Evolutionary conservation across 2,797 vertebrate species (phyloP).

Genomic region (Clarias laeviceps): DNA sequence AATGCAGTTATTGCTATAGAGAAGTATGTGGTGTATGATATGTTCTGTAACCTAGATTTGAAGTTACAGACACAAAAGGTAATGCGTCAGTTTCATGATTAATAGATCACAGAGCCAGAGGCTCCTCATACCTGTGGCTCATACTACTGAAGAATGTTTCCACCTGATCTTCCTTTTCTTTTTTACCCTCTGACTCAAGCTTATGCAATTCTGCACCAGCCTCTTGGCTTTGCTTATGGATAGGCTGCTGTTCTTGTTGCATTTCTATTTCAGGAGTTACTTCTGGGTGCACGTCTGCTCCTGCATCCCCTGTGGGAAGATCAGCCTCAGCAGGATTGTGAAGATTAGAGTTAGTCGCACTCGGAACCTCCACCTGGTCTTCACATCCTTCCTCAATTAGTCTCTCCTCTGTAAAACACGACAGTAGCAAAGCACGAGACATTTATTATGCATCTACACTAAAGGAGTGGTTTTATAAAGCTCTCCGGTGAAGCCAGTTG

Average conservation of each 20-base stretch:
- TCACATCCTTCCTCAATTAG: slow-evolving; percentile 32
- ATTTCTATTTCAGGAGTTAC: slow-evolving; percentile 58
- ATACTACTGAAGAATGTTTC: slow-evolving; percentile 98
- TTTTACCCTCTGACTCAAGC: slow-evolving; percentile 46
- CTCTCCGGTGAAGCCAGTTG: not conserved
- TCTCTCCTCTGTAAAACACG: slow-evolving; percentile 34
- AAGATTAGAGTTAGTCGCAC: slow-evolving; percentile 49
- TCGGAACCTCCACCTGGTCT: slow-evolving; percentile 55
- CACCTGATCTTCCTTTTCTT: slow-evolving; percentile 65
- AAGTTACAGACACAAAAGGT: not conserved
- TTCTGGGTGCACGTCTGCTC: slow-evolving; percentile 36
- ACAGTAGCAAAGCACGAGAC: not conserved
- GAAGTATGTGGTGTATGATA: not conserved
- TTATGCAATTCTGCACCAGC: slow-evolving; percentile 51
- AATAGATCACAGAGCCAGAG: slow-evolving; percentile 42
- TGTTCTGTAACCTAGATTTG: slow-evolving; percentile 4
- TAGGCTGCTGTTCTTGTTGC: slow-evolving; percentile 33
- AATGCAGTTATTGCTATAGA: slow-evolving; percentile 1
- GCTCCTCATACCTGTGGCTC: slow-evolving; percentile 88
- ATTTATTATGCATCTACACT: not conserved
- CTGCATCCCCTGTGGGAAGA: slow-evolving; percentile 52
- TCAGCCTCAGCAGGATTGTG: slow-evolving; percentile 59
- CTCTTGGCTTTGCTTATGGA: slow-evolving; percentile 41
- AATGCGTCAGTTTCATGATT: not conserved
- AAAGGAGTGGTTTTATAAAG: not conserved